Base-by-base conservation (phyloP, 2,888 invertebrate genomes). In the Trachelus troglodyta region DNA sequence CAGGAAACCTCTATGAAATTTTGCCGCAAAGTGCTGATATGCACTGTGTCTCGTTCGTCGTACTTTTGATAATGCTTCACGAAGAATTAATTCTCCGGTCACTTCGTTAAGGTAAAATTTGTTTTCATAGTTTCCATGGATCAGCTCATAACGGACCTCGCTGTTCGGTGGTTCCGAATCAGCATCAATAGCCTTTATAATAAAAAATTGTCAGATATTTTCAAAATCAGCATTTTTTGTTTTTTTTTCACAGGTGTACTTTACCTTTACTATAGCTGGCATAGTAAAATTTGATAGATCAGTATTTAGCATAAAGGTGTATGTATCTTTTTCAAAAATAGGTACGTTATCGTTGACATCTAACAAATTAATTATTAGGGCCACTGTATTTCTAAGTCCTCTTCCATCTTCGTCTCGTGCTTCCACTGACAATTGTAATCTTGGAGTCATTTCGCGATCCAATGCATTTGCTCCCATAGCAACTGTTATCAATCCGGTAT, bases 311-410 rank as follows among this genome's bases (percentile, higher is more conserved):
- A 96, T 95, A 85, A 97, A 97, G 89, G 96, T 96, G 89, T 97
- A 98, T 15, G 95, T 92, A 75, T 94, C 92, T 89, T 95, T 95
- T 83, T 96, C 96, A 90, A 98, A 99, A 81, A 94, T 92, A 69
- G 98, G 98, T 77, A 95, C 93, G 92, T 98, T 95, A 92, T 98
- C 98, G 91, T 98, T 98, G 78, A 96, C 95, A 83, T 95, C 95
- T 87, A 96, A 92, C 84, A 98, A 92, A 92, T 95, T 95, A 87
- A 97, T 94, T 85, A 95, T 94, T 84, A 97, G 93, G 86, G 95
- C 94, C 86, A 96, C 94, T 83, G 95, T 95, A 73, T 96, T 95
- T 85, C 94, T 94, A 89, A 96, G 95, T 79, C 97, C 97, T 86
- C 94, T 93, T 77, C 97, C 97, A 86, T 97, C 95, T 89, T 96